Evolutionary conservation across 2,888 invertebrate genomes (phyloP).

Genomic region (Himalopsyche anomala): DNA sequence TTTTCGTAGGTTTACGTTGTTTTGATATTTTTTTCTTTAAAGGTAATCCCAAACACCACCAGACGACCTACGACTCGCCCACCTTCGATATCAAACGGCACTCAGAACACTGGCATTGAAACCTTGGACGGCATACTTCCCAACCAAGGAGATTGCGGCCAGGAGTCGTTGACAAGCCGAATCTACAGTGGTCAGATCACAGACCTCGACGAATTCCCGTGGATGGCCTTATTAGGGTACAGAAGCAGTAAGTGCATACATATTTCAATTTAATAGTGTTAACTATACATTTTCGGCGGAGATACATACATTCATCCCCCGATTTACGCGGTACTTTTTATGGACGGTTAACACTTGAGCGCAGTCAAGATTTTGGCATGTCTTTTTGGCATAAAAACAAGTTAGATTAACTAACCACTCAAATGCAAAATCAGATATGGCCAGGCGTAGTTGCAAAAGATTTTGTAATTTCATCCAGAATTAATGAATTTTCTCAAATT

Average conservation of each 20-base stretch:
- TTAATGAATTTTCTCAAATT: too few species aligned
- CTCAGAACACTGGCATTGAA: conserved; percentile 22
- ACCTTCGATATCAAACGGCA: conserved; percentile 48
- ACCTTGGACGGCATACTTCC: conserved; percentile 56
- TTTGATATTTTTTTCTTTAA: conserved; percentile 9
- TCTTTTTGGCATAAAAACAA: too few species aligned
- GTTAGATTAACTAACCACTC: too few species aligned
- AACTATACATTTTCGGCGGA: too few species aligned
- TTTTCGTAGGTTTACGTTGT: not conserved
- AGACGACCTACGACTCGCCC: conserved; percentile 53
- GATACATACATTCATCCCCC: too few species aligned
- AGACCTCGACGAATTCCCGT: conserved; percentile 81
- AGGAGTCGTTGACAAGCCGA: conserved; percentile 77
- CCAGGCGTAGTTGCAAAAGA: too few species aligned
- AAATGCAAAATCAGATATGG: too few species aligned
- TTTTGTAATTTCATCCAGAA: too few species aligned
- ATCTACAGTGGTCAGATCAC: conserved; percentile 80
- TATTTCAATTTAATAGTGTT: too few species aligned
- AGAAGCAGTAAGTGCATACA: conserved; percentile 67
- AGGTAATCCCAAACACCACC: conserved; percentile 34
- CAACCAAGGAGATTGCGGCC: conserved; percentile 74
- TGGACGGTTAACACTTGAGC: too few species aligned
- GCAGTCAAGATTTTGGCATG: too few species aligned
- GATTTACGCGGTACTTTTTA: too few species aligned
- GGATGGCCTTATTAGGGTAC: conserved; percentile 80